Conservation (phyloP, 1,140 invertebrate genomes). For the Listronotus oregonensis region DNA sequence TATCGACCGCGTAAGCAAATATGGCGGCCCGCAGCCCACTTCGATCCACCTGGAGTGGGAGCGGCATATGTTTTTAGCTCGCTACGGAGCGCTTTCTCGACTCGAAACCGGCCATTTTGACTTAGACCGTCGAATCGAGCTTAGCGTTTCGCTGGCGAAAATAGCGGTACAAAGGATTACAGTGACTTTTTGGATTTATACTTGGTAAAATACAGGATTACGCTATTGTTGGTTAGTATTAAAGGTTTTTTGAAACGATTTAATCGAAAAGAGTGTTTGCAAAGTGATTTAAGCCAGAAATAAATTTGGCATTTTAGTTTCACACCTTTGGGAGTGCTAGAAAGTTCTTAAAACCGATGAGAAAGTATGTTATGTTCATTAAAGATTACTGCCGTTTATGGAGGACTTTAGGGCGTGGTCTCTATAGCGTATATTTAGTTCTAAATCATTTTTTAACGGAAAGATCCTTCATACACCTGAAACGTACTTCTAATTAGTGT, state of each 20-base stretch:
- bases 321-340: too few relatives aligned
- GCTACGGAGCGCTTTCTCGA: conserved; percentile 1
- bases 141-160: conserved; percentile 16
- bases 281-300: not conserved
- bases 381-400: too few relatives aligned
- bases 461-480: too few relatives aligned
- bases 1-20: conserved; percentile 4
- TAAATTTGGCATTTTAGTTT: conserved; percentile 3
- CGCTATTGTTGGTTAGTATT: conserved; percentile 11
- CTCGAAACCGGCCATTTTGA: conserved; percentile 26
- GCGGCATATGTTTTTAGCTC: conserved; percentile 5
- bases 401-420: too few relatives aligned
- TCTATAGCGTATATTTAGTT: too few relatives aligned
- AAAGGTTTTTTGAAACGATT: not conserved
- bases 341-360: not conserved
- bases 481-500: too few relatives aligned
- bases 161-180: conserved; percentile 17
- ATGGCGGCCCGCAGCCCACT: conserved; percentile 11
- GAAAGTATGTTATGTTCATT: not conserved
- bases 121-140: conserved; percentile 18
- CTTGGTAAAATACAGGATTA: conserved; percentile 12
- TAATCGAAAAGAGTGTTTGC: not conserved
- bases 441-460: too few relatives aligned
- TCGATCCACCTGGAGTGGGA: not conserved
- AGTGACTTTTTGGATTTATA: conserved; percentile 24